phyloP scores from a whole-genome alignment of 2,797 vertebrate species.

The Huso huso region DNA sequence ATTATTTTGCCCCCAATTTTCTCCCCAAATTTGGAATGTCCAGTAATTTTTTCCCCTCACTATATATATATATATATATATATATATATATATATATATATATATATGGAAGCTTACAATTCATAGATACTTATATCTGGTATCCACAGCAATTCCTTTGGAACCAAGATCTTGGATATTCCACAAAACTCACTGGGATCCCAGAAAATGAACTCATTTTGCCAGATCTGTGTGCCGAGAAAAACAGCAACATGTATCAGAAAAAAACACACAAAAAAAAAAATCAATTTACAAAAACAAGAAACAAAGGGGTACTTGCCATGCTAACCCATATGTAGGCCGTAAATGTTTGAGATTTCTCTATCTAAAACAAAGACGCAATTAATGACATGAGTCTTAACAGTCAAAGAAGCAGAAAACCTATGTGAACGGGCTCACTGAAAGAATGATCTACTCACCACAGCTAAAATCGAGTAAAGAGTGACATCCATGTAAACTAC shows the following conservation, averaged over 20 bases:
- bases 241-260: neutral
- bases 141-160: constrained; percentile 38
- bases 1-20: too few relatives aligned
- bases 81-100: too few relatives aligned
- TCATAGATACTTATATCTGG: constrained; percentile 43
- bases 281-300: neutral
- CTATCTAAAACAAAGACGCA: constrained; percentile 32
- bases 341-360: constrained; percentile 53
- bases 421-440: neutral
- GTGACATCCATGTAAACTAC: constrained; percentile 19
- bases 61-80: too few relatives aligned
- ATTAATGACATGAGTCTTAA: too few relatives aligned
- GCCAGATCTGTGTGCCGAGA: constrained; percentile 36
- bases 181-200: constrained; percentile 45
- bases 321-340: constrained; percentile 39
- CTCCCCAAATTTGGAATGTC: too few relatives aligned
- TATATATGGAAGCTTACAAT: constrained; percentile 34
- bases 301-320: constrained; percentile 30
- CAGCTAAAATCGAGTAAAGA: constrained; percentile 38
- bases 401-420: neutral
- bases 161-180: constrained; percentile 31
- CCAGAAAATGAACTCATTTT: constrained; percentile 47
- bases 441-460: constrained; percentile 36
- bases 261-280: neutral
- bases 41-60: too few relatives aligned